Evolutionary conservation across 2,888 invertebrate genomes (phyloP), one percentile per base, ranked within the genome.

Genomic region (Pammene aurita): DNA sequence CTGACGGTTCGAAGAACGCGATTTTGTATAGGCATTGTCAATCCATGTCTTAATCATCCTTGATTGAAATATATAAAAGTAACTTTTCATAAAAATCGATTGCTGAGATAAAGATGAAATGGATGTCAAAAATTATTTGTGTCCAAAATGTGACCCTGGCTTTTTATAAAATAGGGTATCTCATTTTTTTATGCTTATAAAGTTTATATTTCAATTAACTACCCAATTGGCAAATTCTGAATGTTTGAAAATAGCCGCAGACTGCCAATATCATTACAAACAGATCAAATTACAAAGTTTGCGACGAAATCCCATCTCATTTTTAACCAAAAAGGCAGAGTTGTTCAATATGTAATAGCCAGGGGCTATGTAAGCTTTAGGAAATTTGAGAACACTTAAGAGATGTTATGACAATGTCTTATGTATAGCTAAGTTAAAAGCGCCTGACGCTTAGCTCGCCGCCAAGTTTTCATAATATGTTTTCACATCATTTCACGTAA

Each of bases 391-490:
- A 67, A 64, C 71, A 71, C 60, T 71, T 67, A 64, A 26, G 26
- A 26, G 26, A 26, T 64, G 62, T 60, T 67, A 64, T 67, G 64
- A 64, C 68, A 48, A 64, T 68, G 52, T 68, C 46, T 52, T 54
- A 62, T 48, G 50, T 35, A 35, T 38, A 38, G 4, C 38, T 34
- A 69, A 69, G 63, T 63, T 71, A 71, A 71, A 69, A 71, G 69
- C 67, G 67, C 63, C 63, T 68, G 63, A 16, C 52, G 62, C 57
- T 68, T 63, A 68, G 57, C 62, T 41, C 34, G 7, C 50, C n/a
- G 67, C 67, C 63, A 68, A 68, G 67, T 68, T 68, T 63, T 57
- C 57, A 57, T 68, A 63, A 67, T 67, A 67, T 52, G 62, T 68
- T 68, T 68, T 63, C 67, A 52, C 35, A 42, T 68, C 67, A 69